Percentiles rank a stretch among this genome's conserved stretches.
phyloP scores from a whole-genome alignment of 2,797 vertebrate genomes.

The Crenichthys baileyi region DNA sequence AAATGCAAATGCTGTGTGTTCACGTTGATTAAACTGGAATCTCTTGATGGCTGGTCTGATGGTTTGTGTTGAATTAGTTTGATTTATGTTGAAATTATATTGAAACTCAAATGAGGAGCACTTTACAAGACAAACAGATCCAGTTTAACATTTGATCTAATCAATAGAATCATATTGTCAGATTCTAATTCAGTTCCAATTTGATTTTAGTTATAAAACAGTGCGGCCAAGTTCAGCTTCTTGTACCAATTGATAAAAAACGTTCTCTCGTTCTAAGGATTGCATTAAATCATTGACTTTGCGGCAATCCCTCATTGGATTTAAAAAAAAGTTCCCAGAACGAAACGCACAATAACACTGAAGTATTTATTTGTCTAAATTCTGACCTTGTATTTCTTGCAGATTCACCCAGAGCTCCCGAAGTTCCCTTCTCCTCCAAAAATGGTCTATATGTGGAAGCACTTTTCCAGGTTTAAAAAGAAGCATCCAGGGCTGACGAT shows the following conservation, averaged over 20 bases:
- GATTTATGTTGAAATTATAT: no score
- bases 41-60: no score
- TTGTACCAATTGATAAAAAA: not conserved
- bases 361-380: not conserved
- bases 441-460: conserved; percentile 84
- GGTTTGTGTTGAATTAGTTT: no score
- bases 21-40: no score
- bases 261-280: not conserved
- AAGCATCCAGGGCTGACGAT: conserved; percentile 81
- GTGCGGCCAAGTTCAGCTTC: not conserved
- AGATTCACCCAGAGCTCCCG: conserved; percentile 87
- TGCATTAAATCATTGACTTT: not conserved
- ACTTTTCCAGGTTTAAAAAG: conserved; percentile 80
- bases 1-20: no score
- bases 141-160: not conserved
- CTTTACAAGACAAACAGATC: no score
- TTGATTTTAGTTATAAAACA: not conserved
- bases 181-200: not conserved
- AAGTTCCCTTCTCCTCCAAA: conserved; percentile 84
- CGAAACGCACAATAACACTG: not conserved
- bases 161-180: not conserved
- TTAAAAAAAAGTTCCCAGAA: not conserved
- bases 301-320: not conserved
- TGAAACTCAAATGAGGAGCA: no score
- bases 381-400: not conserved